Evolutionary conservation across 2,113 vertebrate genomes (phyloP).

Genomic region (Corythoichthys haematopterus): DNA sequence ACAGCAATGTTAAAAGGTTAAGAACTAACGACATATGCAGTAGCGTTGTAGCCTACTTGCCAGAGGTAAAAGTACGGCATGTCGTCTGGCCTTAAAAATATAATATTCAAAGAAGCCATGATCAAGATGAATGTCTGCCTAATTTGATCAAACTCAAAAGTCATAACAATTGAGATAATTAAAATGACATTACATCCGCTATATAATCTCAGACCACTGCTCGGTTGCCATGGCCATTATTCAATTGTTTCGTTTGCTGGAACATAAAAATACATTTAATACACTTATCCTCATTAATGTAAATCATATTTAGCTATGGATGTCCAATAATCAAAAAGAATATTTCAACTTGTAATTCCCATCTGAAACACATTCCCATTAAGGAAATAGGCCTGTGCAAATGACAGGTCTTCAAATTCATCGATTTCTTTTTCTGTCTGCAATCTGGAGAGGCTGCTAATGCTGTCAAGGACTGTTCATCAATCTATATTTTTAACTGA

Average conservation of each 20-base stretch:
- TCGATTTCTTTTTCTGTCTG: conserved; percentile 65
- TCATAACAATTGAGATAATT: conserved; percentile 73
- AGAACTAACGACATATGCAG: not conserved
- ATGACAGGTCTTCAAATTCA: conserved; percentile 69
- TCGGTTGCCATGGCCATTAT: conserved; percentile 69
- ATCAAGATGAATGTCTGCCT: conserved; percentile 73
- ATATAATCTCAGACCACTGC: conserved; percentile 49
- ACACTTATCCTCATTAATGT: conserved; percentile 82
- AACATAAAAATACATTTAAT: conserved; percentile 78
- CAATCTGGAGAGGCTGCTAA: conserved; percentile 72
- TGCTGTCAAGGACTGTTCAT: conserved; percentile 76
- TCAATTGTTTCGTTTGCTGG: conserved; percentile 72
- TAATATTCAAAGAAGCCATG: conserved; percentile 62
- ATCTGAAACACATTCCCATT: conserved; percentile 72
- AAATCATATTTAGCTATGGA: conserved; percentile 82
- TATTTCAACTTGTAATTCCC: conserved; percentile 74
- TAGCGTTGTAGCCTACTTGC: not conserved
- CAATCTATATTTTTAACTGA: conserved; percentile 76
- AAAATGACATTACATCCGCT: conserved; percentile 70
- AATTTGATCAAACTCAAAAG: conserved; percentile 76
- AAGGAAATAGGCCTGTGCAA: conserved; percentile 67
- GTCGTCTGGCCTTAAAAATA: conserved; percentile 50
- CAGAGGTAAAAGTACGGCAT: conserved; percentile 46
- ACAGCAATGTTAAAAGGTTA: no score
- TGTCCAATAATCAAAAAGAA: conserved; percentile 82